Evolutionary conservation across 2,888 invertebrate species (phyloP), one percentile per base, ranked within the genome.

Genomic region (Ametastegia equiseti): DNA sequence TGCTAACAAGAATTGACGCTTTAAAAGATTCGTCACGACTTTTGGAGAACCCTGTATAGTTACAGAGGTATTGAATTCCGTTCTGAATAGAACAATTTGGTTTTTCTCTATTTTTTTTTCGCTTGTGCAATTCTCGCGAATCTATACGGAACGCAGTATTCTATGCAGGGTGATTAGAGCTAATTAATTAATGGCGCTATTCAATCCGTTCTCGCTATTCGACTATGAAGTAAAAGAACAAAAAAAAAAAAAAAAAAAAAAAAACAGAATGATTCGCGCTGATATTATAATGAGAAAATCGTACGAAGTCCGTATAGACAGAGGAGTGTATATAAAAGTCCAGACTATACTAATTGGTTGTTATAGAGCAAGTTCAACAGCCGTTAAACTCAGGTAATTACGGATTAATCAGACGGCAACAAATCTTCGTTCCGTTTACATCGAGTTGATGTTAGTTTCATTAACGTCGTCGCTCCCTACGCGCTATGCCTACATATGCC

Each of bases 401-500:
- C 33, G 81, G 80, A 30, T 84, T 84, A 86, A 86, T 86, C 85
- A 84, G 81, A 81, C 39, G 73, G 71, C 77, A 77, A 83, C 86
- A 84, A 85, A 86, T 86, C 86, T 83, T 86, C 83, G 73, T 85
- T 85, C 81, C 81, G 73, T 80, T 85, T 82, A 82, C 81, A 81
- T 82, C 75, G 36, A 75, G 33, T 50, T 50, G 45, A n/a, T 30
- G 45, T 57, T 15, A 23, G 33, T 54, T 30, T 75, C 75, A 19
- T 75, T 75, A 57, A 57, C 27, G 75, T 75, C 39, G 78, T 78
- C 19, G 27, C 42, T 60, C 54, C 11, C 50, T 71, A 45, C 13
- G 15, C 6, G 23, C 0, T 60, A 27, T 60, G 39, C 36, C 13
- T 36, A 13, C 13, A 30, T 47, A 27, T 47, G 50, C 7, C 36